A percentile compares a stretch with the other conserved stretches of the same genome.
Conservation (phyloP, 2,797 vertebrate species). For the Betta splendens region DNA sequence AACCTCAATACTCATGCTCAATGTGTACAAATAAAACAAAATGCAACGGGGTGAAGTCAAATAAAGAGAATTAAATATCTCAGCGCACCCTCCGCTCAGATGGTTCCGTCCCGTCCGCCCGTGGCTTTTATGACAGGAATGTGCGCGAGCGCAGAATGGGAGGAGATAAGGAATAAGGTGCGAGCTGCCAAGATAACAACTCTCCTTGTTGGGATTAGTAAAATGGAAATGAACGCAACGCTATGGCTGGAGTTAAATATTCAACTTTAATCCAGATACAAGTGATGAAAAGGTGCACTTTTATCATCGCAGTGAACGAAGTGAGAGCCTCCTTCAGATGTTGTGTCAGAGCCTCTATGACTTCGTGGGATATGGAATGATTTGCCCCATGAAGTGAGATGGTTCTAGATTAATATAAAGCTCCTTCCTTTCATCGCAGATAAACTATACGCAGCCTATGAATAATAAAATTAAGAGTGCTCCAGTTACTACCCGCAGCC, state of each 20-base stretch:
- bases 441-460: constrained; percentile 41
- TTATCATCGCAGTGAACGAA: constrained; percentile 16
- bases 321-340: constrained; percentile 6
- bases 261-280: neutral
- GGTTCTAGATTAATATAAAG: neutral
- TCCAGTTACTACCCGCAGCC: constrained; percentile 55
- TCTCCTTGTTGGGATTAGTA: constrained; percentile 9
- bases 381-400: constrained; percentile 4
- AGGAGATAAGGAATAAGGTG: constrained; percentile 68
- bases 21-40: rapidly evolving
- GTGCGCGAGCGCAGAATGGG: constrained; percentile 63
- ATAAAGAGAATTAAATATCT: neutral
- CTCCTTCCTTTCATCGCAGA: constrained; percentile 9
- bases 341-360: neutral
- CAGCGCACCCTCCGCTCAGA: neutral
- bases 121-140: constrained; percentile 75
- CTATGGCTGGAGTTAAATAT: neutral
- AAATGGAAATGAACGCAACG: constrained; percentile 11
- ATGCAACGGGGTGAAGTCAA: rapidly evolving
- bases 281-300: neutral
- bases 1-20: rapidly evolving
- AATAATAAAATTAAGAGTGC: constrained; percentile 61
- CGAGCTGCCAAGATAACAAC: constrained; percentile 44
- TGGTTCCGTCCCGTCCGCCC: constrained; percentile 70
- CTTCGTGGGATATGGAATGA: constrained; percentile 1